These are phyloP conservation scores for Microcebus lehilahytsara DNA, from an alignment of 2,113 vertebrate genomes.

Conservation along the genomic window DNA sequence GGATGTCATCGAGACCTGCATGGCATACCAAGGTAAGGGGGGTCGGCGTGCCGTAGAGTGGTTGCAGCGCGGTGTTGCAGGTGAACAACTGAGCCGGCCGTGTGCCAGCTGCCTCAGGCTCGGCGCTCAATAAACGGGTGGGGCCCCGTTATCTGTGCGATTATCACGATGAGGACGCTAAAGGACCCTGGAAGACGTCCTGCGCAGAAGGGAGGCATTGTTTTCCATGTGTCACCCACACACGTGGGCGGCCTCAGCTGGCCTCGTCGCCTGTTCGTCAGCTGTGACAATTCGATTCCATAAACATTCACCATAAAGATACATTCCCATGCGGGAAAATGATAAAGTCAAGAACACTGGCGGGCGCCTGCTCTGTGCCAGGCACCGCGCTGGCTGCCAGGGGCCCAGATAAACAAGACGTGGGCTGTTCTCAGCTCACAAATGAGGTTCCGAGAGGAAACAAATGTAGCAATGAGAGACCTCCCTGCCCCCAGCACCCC, in stretches of 20 bases:
- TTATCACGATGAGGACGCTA: background rate
- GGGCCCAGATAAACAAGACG: conserved; percentile 58
- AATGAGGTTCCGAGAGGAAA: conserved; percentile 40
- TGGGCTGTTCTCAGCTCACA: conserved; percentile 50
- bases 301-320: conserved; percentile 54
- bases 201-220: background rate
- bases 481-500: background rate
- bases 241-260: conserved; percentile 45
- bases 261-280: conserved; percentile 48
- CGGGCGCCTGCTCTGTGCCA: conserved; percentile 27
- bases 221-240: conserved; percentile 41
- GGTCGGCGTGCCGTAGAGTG: rapidly evolving
- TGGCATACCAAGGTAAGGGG: conserved; percentile 95
- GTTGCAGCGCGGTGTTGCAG: background rate
- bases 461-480: background rate
- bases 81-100: rapidly evolving
- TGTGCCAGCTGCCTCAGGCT: background rate
- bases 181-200: background rate
- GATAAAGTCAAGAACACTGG: conserved; percentile 58
- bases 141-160: background rate
- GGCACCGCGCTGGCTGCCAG: conserved; percentile 61
- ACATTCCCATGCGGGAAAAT: conserved; percentile 59
- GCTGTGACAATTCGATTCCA: conserved; percentile 49
- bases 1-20: conserved; percentile 97
- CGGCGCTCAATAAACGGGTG: background rate